Base-by-base conservation (phyloP, 2,113 vertebrate genomes). In the Sebastes schlegelii region DNA sequence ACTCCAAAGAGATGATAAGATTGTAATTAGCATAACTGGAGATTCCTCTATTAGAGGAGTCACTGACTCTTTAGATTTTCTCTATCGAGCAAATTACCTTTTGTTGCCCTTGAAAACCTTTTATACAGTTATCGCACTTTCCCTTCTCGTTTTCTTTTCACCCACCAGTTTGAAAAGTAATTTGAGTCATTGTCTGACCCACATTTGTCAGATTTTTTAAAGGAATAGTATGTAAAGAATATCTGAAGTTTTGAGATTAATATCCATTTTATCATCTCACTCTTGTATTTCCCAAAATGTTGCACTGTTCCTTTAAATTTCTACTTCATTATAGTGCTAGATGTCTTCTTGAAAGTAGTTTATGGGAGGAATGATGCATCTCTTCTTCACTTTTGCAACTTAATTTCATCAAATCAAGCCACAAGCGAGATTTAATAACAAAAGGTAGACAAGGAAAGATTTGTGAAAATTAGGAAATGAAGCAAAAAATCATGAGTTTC, bases 1-100 rank as follows among this genome's bases (percentile, higher is more conserved):
- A 64, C 72, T 86, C 63, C 65, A 72, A 84, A 74, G 84, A 62
- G 77, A 73, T 52, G 69, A 82, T 69, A 78, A 75, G 80, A 85
- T 77, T 48, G 19, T 54, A 61, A 76, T 81, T 74, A 2, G 17
- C 43, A 46, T 12, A 8, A 43, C 67, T 68, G 57, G 43, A 70
- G 23, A 78, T 64, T 72, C 49, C 62, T 62, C 57, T 62, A 68
- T 74, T 16, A 16, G 21, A 46, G 11, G 21, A 74, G 66, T 61
- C 21, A 49, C 5, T 40, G 46, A 49, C 11, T 48, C 34, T 34
- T 34, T 34, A 34, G 66, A n/a, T 55, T 43, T 55, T 40, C 17
- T 74, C 23, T 14, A 6, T 34, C 6, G 16, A 19, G 54, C 54
- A 74, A 78, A 70, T 74, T 67, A 43, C 52, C 55, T 54, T 67